Evolutionary conservation across 92 coral and sea anemone genomes (phyloP).

Genomic region (Micromussa lordhowensis): DNA sequence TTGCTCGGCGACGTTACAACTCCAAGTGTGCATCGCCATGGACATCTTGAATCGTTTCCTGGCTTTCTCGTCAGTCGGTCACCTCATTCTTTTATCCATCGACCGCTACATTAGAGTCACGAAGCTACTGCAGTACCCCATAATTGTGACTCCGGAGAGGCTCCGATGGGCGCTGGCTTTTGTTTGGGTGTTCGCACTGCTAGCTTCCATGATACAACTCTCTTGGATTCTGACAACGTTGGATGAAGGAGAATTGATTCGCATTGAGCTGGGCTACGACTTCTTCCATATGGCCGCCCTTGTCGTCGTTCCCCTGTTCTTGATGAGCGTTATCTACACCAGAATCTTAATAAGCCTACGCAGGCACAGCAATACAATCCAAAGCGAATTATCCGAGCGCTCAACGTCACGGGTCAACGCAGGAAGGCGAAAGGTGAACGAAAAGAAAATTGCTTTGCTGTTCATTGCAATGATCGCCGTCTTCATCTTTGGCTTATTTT

Average conservation of each 20-base stretch:
- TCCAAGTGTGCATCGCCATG: slow-evolving; percentile 67
- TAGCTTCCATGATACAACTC: slow-evolving; percentile 68
- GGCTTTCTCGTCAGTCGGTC: slow-evolving; percentile 81
- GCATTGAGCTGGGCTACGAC: slow-evolving; percentile 70
- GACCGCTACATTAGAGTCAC: slow-evolving; percentile 83
- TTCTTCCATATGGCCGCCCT: slow-evolving; percentile 56
- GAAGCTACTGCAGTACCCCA: slow-evolving; percentile 62
- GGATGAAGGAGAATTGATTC: slow-evolving; percentile 11
- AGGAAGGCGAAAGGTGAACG: slow-evolving; percentile 44
- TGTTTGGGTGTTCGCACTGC: slow-evolving; percentile 71
- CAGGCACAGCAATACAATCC: slow-evolving; percentile 28
- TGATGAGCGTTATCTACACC: slow-evolving; percentile 62
- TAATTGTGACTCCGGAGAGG: slow-evolving; percentile 51
- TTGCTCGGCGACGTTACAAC: slow-evolving; percentile 48
- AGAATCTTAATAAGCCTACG: slow-evolving; percentile 67
- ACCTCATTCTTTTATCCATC: slow-evolving; percentile 69
- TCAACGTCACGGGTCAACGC: neutral
- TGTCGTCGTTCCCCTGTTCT: slow-evolving; percentile 63
- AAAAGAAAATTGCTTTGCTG: slow-evolving; percentile 65
- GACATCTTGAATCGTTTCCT: slow-evolving; percentile 76
- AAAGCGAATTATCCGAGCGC: slow-evolving; percentile 31
- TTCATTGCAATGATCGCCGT: slow-evolving; percentile 83
- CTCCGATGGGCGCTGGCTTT: slow-evolving; percentile 27
- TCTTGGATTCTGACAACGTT: slow-evolving; percentile 54
- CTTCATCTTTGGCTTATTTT: slow-evolving; percentile 69